Evolutionary conservation across 92 coral and sea anemone genomes (phyloP).

Genomic region (Porites evermanni): DNA sequence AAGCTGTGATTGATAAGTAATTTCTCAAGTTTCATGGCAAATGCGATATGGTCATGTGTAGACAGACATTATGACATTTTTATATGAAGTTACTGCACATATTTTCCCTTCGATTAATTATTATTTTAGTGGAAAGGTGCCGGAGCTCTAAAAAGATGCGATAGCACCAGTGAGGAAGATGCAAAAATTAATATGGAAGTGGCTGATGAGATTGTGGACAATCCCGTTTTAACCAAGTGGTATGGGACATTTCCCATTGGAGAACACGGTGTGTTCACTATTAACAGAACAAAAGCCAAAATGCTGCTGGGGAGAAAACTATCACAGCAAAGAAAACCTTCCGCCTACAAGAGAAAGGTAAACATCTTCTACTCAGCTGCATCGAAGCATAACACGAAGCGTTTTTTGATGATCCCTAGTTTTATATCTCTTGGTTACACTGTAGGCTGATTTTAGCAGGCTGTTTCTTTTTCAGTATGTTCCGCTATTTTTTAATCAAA

Average conservation of each 20-base stretch:
- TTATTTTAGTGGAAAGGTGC: too few species aligned
- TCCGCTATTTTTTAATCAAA: neutral
- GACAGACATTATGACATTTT: too few species aligned
- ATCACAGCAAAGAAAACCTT: conserved; percentile 24
- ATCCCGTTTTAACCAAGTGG: neutral
- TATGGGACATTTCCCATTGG: conserved; percentile 13
- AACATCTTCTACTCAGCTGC: neutral
- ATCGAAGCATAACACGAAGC: neutral
- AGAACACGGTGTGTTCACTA: conserved; percentile 15
- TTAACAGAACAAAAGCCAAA: conserved; percentile 13
- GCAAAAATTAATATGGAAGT: neutral
- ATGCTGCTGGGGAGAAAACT: conserved; percentile 23
- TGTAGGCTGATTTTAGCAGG: neutral
- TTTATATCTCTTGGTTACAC: neutral
- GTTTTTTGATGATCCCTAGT: neutral
- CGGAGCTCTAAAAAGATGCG: neutral
- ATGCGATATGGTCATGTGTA: too few species aligned
- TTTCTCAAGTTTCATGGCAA: too few species aligned
- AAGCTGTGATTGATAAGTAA: too few species aligned
- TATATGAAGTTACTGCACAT: too few species aligned
- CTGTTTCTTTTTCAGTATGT: neutral
- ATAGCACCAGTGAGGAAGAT: neutral
- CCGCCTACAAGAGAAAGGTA: conserved; percentile 41
- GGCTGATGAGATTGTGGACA: conserved; percentile 31
- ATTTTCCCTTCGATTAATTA: too few species aligned